phyloP scores from a whole-genome alignment of 2,888 invertebrate genomes.

The Nineta flava region DNA sequence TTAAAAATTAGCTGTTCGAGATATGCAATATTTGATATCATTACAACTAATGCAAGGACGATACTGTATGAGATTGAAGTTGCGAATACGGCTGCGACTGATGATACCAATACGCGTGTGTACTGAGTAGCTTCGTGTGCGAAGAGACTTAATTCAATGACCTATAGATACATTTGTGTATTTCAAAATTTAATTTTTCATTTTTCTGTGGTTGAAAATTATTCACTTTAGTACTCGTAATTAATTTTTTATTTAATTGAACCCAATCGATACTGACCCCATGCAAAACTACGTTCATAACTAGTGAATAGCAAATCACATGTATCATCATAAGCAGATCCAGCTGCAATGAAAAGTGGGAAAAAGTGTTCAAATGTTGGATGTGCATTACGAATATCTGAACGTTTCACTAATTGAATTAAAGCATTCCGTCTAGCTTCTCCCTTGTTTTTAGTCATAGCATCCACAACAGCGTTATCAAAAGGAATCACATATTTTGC shows the following conservation, averaged over 20 bases:
- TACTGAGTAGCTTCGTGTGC: too few relatives aligned
- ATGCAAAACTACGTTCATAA: neutral
- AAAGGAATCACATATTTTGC: neutral
- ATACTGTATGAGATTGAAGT: too few relatives aligned
- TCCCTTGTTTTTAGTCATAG: neutral
- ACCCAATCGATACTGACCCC: constrained; percentile 3
- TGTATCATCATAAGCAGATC: neutral
- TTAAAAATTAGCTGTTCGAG: too few relatives aligned
- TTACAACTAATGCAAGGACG: too few relatives aligned
- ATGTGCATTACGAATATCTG: constrained; percentile 1
- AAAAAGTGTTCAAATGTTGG: constrained; percentile 2
- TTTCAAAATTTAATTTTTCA: too few relatives aligned
- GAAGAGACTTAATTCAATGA: too few relatives aligned
- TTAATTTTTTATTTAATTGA: neutral
- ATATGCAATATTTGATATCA: too few relatives aligned
- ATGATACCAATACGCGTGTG: too few relatives aligned
- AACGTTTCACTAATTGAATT: neutral
- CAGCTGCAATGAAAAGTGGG: neutral
- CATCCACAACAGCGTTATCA: neutral
- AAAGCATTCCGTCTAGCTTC: neutral
- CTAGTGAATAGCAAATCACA: neutral
- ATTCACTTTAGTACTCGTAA: neutral
- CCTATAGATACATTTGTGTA: too few relatives aligned
- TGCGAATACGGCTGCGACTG: too few relatives aligned
- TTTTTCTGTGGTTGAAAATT: too few relatives aligned